These are phyloP conservation scores for Busseola fusca DNA, from an alignment of 2,888 invertebrate species.

Conservation along the genomic window DNA sequence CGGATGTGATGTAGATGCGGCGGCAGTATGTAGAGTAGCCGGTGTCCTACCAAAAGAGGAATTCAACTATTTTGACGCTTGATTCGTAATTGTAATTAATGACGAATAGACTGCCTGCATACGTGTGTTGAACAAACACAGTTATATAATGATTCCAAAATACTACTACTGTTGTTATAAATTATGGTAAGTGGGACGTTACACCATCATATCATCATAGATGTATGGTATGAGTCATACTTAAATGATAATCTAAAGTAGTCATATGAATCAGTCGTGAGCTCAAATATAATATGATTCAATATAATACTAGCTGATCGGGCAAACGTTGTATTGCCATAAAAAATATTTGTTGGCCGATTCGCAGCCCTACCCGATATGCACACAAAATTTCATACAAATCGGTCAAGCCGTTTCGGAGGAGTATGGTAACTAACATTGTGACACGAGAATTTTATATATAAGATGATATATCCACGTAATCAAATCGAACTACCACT, in stretches of 20 bases:
- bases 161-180: constrained; percentile 9
- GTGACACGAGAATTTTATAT: too few species aligned
- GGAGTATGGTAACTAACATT: too few species aligned
- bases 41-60: constrained; percentile 41
- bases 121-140: constrained; percentile 11
- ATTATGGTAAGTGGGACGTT: constrained; percentile 1
- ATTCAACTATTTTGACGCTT: constrained; percentile 47
- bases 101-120: constrained; percentile 36
- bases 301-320: too few species aligned
- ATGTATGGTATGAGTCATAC: constrained; percentile 4
- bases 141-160: constrained; percentile 23
- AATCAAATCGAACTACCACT: constrained; percentile 12
- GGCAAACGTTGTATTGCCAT: too few species aligned
- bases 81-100: constrained; percentile 36
- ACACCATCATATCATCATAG: constrained; percentile 5
- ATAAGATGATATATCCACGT: background rate
- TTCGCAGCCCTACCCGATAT: too few species aligned
- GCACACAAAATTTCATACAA: too few species aligned
- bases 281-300: background rate
- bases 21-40: constrained; percentile 49
- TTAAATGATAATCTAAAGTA: background rate
- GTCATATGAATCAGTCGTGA: background rate
- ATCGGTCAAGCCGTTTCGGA: too few species aligned
- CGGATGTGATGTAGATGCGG: constrained; percentile 57
- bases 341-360: too few species aligned